These are phyloP conservation scores for Simalia tracyae DNA, from an alignment of 2,797 vertebrate species.

Conservation along the genomic window DNA sequence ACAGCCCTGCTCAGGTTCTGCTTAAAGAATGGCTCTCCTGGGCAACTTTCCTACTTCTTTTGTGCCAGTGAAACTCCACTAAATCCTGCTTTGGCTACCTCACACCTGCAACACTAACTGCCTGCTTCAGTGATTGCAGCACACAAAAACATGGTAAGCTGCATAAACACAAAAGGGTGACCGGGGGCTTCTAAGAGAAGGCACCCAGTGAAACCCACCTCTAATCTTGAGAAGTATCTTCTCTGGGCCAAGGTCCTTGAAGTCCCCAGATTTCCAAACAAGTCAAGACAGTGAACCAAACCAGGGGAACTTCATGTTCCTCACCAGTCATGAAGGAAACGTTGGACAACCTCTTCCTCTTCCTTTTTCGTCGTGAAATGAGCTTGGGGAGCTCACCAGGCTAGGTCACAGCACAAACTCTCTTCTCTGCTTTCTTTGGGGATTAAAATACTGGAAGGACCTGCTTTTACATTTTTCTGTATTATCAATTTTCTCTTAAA, in stretches of 20 bases:
- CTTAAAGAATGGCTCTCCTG: constrained; percentile 15
- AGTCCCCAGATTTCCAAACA: not conserved
- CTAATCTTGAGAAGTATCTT: not conserved
- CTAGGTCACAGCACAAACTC: too few relatives aligned
- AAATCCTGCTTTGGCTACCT: not conserved
- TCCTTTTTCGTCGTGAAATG: too few relatives aligned
- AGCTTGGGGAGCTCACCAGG: too few relatives aligned
- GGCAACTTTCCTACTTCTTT: not conserved
- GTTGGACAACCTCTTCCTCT: too few relatives aligned
- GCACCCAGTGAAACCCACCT: not conserved
- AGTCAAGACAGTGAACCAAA: too few relatives aligned
- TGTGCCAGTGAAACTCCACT: not conserved
- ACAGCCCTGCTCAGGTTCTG: constrained; percentile 55
- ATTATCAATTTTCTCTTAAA: not conserved
- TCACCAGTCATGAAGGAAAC: too few relatives aligned
- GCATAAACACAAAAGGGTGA: too few relatives aligned
- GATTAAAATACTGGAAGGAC: too few relatives aligned
- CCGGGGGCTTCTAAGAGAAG: too few relatives aligned
- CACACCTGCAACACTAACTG: not conserved
- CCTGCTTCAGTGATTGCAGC: not conserved
- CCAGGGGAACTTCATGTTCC: too few relatives aligned
- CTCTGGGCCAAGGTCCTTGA: not conserved
- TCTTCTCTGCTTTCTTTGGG: too few relatives aligned
- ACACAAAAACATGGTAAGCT: not conserved
- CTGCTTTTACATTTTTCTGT: too few relatives aligned